These are phyloP conservation scores for Scaptomyza montana DNA, from an alignment of 1,140 invertebrate genomes.

Conservation along the genomic window DNA sequence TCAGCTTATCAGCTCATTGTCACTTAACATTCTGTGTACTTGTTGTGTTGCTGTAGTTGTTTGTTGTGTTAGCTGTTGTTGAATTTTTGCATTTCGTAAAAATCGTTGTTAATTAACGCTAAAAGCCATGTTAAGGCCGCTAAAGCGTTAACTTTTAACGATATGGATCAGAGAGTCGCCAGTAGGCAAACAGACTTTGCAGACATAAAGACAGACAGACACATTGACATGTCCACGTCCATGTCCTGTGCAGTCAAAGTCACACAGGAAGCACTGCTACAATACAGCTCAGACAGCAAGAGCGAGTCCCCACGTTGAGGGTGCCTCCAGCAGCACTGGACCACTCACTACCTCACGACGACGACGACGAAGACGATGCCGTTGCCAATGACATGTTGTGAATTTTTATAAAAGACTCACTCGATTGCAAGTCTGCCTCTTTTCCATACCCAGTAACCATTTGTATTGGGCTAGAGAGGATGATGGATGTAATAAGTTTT, in stretches of 20 bases:
- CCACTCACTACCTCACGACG: conserved; percentile 48
- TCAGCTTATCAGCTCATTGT: conserved; percentile 62
- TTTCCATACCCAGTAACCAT: neutral
- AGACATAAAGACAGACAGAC: conserved; percentile 17
- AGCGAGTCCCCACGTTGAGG: conserved; percentile 46
- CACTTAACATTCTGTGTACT: conserved; percentile 72
- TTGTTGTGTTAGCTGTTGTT: conserved; percentile 29
- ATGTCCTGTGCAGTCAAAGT: conserved; percentile 69
- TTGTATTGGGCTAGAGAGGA: neutral
- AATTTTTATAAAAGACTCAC: conserved; percentile 82
- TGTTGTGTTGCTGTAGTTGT: conserved; percentile 38
- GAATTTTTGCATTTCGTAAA: conserved; percentile 72
- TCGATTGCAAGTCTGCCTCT: conserved; percentile 33
- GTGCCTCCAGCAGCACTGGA: conserved; percentile 54
- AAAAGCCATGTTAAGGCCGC: conserved; percentile 81
- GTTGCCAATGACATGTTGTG: conserved; percentile 77
- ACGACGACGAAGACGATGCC: conserved; percentile 21
- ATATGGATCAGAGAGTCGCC: conserved; percentile 68
- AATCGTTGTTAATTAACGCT: conserved; percentile 82
- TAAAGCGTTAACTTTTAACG: conserved; percentile 80
- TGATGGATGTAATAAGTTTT: too few species aligned
- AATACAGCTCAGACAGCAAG: conserved; percentile 28
- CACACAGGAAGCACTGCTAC: conserved; percentile 40
- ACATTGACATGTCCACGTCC: conserved; percentile 77
- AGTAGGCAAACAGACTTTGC: conserved; percentile 18